Conservation (phyloP, 2,113 vertebrate species). For the Nothobranchius furzeri region DNA sequence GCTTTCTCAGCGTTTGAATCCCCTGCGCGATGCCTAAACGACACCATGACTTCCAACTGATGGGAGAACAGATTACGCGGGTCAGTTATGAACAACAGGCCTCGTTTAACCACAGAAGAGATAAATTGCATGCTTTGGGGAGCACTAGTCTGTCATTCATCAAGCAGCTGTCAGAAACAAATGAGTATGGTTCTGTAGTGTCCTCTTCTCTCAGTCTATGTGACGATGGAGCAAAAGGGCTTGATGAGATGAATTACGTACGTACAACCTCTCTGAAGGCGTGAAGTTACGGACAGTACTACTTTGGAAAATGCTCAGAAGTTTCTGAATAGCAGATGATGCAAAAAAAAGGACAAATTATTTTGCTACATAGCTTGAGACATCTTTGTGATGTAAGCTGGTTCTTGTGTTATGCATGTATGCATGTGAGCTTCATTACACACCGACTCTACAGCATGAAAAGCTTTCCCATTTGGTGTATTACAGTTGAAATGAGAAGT, state of each 20-base stretch:
- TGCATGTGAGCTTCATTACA: no score
- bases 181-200: constrained; percentile 1
- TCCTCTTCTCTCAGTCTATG: neutral
- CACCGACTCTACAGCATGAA: no score
- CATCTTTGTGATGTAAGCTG: neutral
- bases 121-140: constrained; percentile 28
- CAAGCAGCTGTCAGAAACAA: constrained; percentile 26
- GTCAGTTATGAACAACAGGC: neutral
- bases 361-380: constrained; percentile 5
- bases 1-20: neutral
- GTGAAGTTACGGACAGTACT: neutral
- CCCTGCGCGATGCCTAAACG: neutral
- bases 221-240: constrained; percentile 6
- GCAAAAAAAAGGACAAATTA: neutral
- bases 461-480: no score
- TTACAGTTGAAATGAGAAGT: neutral
- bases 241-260: constrained; percentile 7
- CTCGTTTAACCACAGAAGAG: constrained; percentile 11
- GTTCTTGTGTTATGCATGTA: no score
- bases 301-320: constrained; percentile 6
- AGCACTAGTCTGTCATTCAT: constrained; percentile 26
- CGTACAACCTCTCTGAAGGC: constrained; percentile 1
- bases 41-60: constrained; percentile 5
- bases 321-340: constrained; percentile 1
- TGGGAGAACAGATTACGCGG: constrained; percentile 11